These are phyloP conservation scores for Heterotilapia buettikoferi DNA, from an alignment of 2,113 vertebrate species.

Conservation along the genomic window DNA sequence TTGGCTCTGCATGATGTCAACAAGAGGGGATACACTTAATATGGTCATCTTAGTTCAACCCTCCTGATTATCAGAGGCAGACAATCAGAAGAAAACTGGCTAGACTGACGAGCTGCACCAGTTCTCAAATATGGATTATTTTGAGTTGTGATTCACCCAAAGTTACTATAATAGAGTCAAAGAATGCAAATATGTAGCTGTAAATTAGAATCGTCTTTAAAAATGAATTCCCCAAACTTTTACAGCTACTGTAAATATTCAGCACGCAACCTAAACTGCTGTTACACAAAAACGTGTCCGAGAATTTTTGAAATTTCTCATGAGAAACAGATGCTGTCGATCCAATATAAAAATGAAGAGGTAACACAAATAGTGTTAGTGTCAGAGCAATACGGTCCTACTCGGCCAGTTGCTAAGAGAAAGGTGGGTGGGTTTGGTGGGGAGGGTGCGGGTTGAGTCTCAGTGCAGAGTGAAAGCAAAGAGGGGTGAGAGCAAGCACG, in stretches of 20 bases:
- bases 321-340: background rate
- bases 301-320: background rate
- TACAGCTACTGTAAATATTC: background rate
- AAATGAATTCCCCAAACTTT: fast-evolving
- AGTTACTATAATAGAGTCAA: background rate
- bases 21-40: background rate
- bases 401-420: constrained; percentile 39
- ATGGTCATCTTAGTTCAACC: fast-evolving
- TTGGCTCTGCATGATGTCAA: background rate
- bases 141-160: fast-evolving
- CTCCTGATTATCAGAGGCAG: background rate
- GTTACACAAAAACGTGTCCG: background rate
- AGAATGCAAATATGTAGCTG: background rate
- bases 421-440: background rate
- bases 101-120: background rate
- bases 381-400: constrained; percentile 1
- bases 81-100: background rate
- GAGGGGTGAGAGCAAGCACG: constrained; percentile 55
- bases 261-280: fast-evolving
- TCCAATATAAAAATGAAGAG: background rate
- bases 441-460: background rate
- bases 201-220: fast-evolving
- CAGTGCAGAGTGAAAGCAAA: constrained; percentile 49
- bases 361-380: background rate
- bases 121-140: background rate